phyloP scores from a whole-genome alignment of 1,140 invertebrate species.

The Bombus difficillimus region DNA sequence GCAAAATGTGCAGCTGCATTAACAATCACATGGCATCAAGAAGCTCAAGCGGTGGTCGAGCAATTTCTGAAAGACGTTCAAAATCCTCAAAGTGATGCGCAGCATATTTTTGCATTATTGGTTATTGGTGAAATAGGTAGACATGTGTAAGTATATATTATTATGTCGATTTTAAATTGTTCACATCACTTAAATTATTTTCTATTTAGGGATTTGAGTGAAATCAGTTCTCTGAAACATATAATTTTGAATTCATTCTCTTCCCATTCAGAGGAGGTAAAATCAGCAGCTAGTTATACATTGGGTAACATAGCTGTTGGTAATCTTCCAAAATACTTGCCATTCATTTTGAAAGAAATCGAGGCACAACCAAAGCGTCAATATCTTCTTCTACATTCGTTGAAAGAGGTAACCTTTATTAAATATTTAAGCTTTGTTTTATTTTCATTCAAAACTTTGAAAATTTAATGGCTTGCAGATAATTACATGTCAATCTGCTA shows the following conservation, averaged over 20 bases:
- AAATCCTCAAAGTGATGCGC: conserved; percentile 88
- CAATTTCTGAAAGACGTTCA: conserved; percentile 94
- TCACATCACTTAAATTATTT: background rate
- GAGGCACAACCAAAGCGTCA: conserved; percentile 96
- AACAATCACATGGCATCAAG: conserved; percentile 89
- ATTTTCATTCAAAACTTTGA: background rate
- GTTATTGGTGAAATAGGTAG: conserved; percentile 98
- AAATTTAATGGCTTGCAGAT: conserved; percentile 83
- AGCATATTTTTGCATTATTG: conserved; percentile 95
- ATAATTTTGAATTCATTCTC: conserved; percentile 91
- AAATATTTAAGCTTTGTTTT: background rate
- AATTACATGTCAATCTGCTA: conserved; percentile 93
- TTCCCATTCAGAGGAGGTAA: conserved; percentile 92
- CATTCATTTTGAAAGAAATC: conserved; percentile 97
- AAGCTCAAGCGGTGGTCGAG: conserved; percentile 91
- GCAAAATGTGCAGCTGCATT: conserved; percentile 98
- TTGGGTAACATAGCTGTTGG: conserved; percentile 97
- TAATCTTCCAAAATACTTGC: conserved; percentile 96
- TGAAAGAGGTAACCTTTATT: conserved; percentile 92
- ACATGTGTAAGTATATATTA: conserved; percentile 88
- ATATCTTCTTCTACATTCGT: conserved; percentile 97
- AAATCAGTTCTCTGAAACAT: conserved; percentile 88
- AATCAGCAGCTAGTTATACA: conserved; percentile 98
- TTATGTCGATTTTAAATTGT: background rate
- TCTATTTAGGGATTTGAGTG: conserved; percentile 91